Evolutionary conservation across 2,113 vertebrate species (phyloP), one percentile per base, ranked within the genome.

Genomic region (Protobothrops mucrosquamatus): DNA sequence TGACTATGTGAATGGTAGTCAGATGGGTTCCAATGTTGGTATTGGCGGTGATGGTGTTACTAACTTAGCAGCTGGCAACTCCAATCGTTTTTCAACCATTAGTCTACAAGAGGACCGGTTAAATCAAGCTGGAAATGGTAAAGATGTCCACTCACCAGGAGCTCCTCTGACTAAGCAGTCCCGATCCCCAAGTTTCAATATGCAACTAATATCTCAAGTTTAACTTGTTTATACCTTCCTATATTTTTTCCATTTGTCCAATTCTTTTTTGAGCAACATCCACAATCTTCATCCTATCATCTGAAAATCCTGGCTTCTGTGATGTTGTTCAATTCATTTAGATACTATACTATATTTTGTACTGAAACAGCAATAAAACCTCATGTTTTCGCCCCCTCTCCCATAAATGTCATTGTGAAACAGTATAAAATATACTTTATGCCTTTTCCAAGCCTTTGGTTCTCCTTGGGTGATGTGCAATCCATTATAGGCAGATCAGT

Each of bases 181-280:
- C 93, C 98, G 99, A 96, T 99, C 99, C 93, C 99, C 99, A 95
- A 99, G 99, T 97, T 99, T 99, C 98, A 99, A 99, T 98, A 99
- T 99, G 99, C 99, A 99, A 98, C 98, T 99, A 97, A 99, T 99
- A 98, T 99, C 99, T 96, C 99, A 99, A 98, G 99, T 99, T 97
- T 99, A 99, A 97, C 92, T 96, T 96, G 92, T 92, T 95, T 69
- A 85, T 90, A 34, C 94, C 90, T 95, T 93, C 94, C 94, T 95
- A 92, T 89, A 89, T 95, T 74, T 94, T 95, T 91, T 92, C 56
- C 90, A 92, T 91, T 95, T 95, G 96, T 95, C 93, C 97, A 96
- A 92, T 97, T 97, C 97, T 96, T 98, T 95, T 95, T 96, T 97
- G 96, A 94, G 94, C 93, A 95, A 95, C 94, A 96, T 95, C 92